Percentiles rank a stretch among this genome's conserved stretches.
phyloP scores from a whole-genome alignment of 2,888 invertebrate species.

The Caenorhabditis wallacei region DNA sequence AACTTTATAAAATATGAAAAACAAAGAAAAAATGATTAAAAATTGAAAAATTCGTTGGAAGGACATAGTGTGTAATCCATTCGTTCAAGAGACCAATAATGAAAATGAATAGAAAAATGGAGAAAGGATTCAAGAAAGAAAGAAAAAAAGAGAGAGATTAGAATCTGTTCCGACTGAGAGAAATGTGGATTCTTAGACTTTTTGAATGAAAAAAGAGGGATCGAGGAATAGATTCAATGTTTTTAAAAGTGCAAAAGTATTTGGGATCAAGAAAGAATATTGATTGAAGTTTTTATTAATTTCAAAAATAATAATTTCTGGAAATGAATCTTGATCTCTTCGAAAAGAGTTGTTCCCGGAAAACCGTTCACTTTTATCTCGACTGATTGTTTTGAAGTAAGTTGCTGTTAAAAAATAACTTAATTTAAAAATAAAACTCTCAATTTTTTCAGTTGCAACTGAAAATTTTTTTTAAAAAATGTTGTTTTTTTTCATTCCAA shows the following conservation, averaged over 20 bases:
- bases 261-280: not conserved
- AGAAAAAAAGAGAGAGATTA: not conserved
- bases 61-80: not conserved
- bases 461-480: no score
- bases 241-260: slow-evolving; percentile 20
- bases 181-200: slow-evolving; percentile 8
- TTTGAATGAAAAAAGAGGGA: slow-evolving; percentile 1
- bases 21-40: slow-evolving; percentile 1
- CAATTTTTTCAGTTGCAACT: no score
- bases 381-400: no score
- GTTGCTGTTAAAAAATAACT: no score
- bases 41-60: slow-evolving; percentile 13
- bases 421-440: no score
- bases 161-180: slow-evolving; percentile 6
- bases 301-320: no score
- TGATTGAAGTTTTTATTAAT: not conserved
- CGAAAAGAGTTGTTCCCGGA: no score
- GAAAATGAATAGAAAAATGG: slow-evolving; percentile 1
- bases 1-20: slow-evolving; percentile 3
- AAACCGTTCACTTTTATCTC: no score
- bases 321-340: no score
- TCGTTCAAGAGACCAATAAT: slow-evolving; percentile 18
- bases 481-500: no score
- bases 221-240: slow-evolving; percentile 9
- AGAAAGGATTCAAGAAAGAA: not conserved